Evolutionary conservation across 2,797 vertebrate species (phyloP).

Genomic region (Pelodytes ibericus): DNA sequence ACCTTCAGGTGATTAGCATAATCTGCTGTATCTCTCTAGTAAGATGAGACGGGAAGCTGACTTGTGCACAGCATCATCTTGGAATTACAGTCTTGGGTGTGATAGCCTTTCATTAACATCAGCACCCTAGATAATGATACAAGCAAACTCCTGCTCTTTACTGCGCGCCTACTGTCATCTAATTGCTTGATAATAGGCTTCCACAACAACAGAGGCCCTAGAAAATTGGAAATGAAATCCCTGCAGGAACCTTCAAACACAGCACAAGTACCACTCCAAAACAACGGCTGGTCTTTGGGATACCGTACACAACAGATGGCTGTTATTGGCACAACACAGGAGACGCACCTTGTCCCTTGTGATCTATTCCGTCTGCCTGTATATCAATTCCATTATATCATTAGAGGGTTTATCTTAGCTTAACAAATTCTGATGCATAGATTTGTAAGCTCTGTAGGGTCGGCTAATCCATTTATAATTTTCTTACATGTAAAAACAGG

Average conservation of each 20-base stretch:
- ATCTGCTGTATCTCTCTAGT: not conserved
- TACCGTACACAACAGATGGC: slow-evolving; percentile 65
- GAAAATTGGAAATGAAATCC: slow-evolving; percentile 64
- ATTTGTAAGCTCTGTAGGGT: not conserved
- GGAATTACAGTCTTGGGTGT: slow-evolving; percentile 61
- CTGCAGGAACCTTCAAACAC: slow-evolving; percentile 51
- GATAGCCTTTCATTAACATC: slow-evolving; percentile 66
- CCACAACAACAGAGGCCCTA: slow-evolving; percentile 60
- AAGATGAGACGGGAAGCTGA: not conserved
- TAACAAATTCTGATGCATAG: slow-evolving; percentile 9
- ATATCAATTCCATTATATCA: slow-evolving; percentile 14
- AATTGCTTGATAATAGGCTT: slow-evolving; percentile 66
- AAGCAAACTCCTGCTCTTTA: slow-evolving; percentile 63
- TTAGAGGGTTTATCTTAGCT: slow-evolving; percentile 28
- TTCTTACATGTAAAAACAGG: not conserved
- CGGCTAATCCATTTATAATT: not conserved
- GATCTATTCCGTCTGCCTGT: slow-evolving; percentile 16
- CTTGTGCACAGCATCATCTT: slow-evolving; percentile 43
- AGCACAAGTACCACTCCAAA: slow-evolving; percentile 57
- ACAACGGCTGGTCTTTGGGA: slow-evolving; percentile 59
- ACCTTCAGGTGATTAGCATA: too few species aligned
- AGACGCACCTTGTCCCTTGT: slow-evolving; percentile 51
- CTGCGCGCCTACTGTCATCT: slow-evolving; percentile 63
- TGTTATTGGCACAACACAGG: slow-evolving; percentile 60
- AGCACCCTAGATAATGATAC: slow-evolving; percentile 65